Evolutionary conservation across 2,888 invertebrate genomes (phyloP).

Genomic region (Seladonia tumulorum): DNA sequence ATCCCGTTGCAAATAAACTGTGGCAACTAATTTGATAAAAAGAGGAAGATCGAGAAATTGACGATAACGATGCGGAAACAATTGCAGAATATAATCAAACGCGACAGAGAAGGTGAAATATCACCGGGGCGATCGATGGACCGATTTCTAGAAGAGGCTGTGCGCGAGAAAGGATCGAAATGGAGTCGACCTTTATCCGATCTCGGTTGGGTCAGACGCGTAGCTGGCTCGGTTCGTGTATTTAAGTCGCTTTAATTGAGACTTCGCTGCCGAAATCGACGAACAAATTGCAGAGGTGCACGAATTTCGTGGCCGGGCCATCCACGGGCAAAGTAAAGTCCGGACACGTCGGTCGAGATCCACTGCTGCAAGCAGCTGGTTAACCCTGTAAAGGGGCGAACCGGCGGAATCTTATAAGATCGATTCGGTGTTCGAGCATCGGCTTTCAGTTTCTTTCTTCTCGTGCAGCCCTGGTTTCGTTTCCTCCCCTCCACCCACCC

Average conservation of each 20-base stretch:
- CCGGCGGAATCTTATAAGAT: slow-evolving; percentile 65
- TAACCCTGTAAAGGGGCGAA: slow-evolving; percentile 63
- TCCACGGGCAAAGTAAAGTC: slow-evolving; percentile 49
- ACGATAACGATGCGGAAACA: too few relatives aligned
- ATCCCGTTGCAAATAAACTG: too few relatives aligned
- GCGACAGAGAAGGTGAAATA: not conserved
- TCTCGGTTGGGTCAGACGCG: not conserved
- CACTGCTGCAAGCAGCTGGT: slow-evolving; percentile 50
- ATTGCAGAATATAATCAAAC: too few relatives aligned
- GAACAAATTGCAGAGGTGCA: slow-evolving; percentile 56
- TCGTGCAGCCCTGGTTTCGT: slow-evolving; percentile 34
- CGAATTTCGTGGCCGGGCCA: slow-evolving; percentile 39
- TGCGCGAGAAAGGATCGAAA: not conserved
- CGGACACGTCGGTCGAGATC: slow-evolving; percentile 65
- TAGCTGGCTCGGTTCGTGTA: slow-evolving; percentile 2
- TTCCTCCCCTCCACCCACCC: slow-evolving; percentile 11
- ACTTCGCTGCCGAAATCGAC: slow-evolving; percentile 53
- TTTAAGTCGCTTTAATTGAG: slow-evolving; percentile 60
- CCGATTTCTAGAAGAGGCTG: not conserved
- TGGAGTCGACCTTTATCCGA: slow-evolving; percentile 16
- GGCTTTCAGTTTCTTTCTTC: slow-evolving; percentile 66
- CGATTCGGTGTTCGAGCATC: slow-evolving; percentile 71
- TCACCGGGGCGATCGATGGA: not conserved
- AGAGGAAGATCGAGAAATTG: too few relatives aligned
- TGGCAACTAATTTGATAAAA: too few relatives aligned